Evolutionary conservation across 2,888 invertebrate species (phyloP).

Genomic region (Callyntrura sp.): DNA sequence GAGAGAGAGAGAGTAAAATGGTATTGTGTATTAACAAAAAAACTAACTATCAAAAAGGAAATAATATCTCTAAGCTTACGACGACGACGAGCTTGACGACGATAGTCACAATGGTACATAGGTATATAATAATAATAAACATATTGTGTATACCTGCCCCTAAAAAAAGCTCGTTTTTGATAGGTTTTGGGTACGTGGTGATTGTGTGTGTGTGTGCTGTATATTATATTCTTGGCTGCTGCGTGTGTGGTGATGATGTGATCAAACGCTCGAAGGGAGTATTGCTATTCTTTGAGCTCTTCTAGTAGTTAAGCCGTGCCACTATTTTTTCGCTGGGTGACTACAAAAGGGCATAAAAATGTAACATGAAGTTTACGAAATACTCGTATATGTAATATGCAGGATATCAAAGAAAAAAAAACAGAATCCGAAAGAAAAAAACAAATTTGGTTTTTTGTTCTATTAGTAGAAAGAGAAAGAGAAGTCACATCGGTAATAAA

Average conservation of each 20-base stretch:
- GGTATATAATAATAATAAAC: background rate
- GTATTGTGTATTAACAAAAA: conserved; percentile 15
- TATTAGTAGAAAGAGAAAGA: background rate
- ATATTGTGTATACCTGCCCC: background rate
- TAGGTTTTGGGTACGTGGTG: background rate
- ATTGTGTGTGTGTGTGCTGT: background rate
- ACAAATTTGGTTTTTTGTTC: conserved; percentile 15
- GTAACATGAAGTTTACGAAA: conserved; percentile 1
- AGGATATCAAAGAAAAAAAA: background rate
- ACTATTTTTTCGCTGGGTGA: background rate
- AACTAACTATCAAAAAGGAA: conserved; percentile 27
- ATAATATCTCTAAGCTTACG: conserved; percentile 8
- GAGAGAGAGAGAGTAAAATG: background rate
- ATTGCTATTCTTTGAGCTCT: conserved; percentile 25
- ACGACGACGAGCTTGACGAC: background rate
- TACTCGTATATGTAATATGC: background rate
- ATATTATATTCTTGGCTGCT: background rate
- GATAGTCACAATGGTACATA: background rate
- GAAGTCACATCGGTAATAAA: conserved; percentile 67
- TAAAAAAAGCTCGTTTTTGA: conserved; percentile 3
- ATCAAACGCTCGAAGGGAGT: conserved; percentile 50
- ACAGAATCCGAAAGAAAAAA: background rate
- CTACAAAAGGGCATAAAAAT: conserved; percentile 8
- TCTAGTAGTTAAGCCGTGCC: background rate
- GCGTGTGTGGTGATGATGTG: background rate